Percentiles rank a stretch among this genome's conserved stretches.
phyloP scores from a whole-genome alignment of 2,888 invertebrate genomes.

The Taphrorychus bicolor region DNA sequence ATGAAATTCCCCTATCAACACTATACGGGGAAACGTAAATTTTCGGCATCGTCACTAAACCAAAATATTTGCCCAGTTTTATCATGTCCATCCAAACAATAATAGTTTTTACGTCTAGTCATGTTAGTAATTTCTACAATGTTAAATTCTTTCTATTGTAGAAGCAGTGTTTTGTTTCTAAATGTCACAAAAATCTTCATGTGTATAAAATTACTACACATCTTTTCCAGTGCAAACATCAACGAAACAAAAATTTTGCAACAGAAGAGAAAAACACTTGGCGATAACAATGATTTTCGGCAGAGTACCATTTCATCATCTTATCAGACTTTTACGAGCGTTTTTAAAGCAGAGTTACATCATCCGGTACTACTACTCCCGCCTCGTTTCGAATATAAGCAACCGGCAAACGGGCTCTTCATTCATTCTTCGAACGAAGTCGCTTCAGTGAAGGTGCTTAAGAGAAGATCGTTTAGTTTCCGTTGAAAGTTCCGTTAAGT shows the following conservation, averaged over 20 bases:
- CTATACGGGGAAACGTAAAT: neutral
- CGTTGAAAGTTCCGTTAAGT: neutral
- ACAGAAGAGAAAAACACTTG: constrained; percentile 39
- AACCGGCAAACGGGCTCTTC: constrained; percentile 1
- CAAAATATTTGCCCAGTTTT: neutral
- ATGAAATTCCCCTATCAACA: neutral
- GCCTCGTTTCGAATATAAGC: constrained; percentile 24
- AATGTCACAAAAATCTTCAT: neutral
- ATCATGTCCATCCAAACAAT: too few relatives aligned
- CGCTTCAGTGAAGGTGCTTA: neutral
- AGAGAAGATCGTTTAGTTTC: too few relatives aligned
- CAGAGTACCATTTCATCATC: constrained; percentile 37
- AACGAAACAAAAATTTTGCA: neutral
- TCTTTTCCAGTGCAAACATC: neutral
- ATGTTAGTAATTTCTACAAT: too few relatives aligned
- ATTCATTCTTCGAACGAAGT: constrained; percentile 32
- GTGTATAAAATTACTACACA: neutral
- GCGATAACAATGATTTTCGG: constrained; percentile 50
- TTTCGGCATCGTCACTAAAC: neutral
- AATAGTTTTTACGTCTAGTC: too few relatives aligned
- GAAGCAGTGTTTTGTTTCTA: neutral
- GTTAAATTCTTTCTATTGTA: too few relatives aligned
- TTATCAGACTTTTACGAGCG: constrained; percentile 11
- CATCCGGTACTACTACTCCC: constrained; percentile 18
- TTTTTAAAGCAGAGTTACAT: constrained; percentile 26